Base-by-base conservation (phyloP, 2,888 invertebrate species). In the Drosophila anomalata region DNA sequence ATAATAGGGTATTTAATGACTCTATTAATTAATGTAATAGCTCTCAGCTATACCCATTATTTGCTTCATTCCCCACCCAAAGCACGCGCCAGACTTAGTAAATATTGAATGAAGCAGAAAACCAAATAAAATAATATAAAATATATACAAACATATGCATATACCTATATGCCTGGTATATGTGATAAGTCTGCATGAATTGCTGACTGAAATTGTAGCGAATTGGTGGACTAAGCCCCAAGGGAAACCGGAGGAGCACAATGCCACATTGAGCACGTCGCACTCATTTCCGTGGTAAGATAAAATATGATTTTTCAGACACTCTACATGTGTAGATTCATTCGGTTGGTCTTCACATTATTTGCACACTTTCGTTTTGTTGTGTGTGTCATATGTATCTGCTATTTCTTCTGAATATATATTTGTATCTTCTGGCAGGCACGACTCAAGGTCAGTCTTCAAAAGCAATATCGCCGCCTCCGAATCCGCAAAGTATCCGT, bases 221-320 rank as follows among this genome's bases (percentile, higher is more conserved):
- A 76, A 65, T 76, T 52, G 61, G 29, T 29, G 48, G 67, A 29
- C 54, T 33, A 36, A 46, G 53, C 36, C 26, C 31, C 22, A 24
- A 36, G 57, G 50, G 46, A 48, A 62, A 63, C 42, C 12, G 20
- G 63, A 74, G 82, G 67, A 62, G 56, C 26, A 22, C 68, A 48
- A 63, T 79, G 61, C 63, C 58, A 42, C 68, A 69, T 62, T 54
- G 68, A 70, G 87, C 84, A 85, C 84, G 89, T 85, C 79, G 79
- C 77, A 51, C 69, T 77, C 87, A 78, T 85, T 88, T 85, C 84
- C 89, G 84, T 57, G 89, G 88, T 87, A 71, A 72, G 74, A 84
- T 74, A 87, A 81, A 84, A 81, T 73, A 81, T 87, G 75, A 84
- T 78, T 73, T 78, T 51, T 55, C 63, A 71, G 56, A 53, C 47